Conservation (phyloP, 2,797 vertebrate genomes). For the Perodicticus potto region DNA sequence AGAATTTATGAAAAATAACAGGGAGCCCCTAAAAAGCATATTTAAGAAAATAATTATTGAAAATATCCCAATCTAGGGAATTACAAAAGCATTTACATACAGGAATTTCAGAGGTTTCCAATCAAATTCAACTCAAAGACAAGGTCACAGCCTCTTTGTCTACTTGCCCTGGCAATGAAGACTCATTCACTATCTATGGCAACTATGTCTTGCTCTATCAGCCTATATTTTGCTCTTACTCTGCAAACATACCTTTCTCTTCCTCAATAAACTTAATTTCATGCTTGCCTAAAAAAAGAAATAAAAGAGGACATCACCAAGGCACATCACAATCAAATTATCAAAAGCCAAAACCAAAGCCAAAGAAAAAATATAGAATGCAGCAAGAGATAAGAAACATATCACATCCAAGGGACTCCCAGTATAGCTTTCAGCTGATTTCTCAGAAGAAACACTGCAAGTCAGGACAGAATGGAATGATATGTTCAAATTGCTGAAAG, state of each 20-base stretch:
- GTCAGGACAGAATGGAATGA: background rate
- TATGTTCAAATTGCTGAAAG: background rate
- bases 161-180: too few species aligned
- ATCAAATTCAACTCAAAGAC: background rate
- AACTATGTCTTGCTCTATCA: too few species aligned
- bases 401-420: background rate
- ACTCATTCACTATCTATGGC: too few species aligned
- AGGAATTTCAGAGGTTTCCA: background rate
- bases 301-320: background rate
- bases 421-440: background rate
- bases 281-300: too few species aligned
- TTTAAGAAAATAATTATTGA: background rate
- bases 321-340: background rate
- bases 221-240: too few species aligned
- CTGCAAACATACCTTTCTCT: too few species aligned
- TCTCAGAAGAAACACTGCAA: background rate
- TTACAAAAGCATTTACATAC: background rate
- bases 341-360: background rate
- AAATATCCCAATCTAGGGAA: background rate
- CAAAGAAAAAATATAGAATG: background rate
- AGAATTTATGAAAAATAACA: background rate
- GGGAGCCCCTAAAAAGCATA: background rate
- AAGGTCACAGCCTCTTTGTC: background rate
- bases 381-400: background rate
- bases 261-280: too few species aligned